Evolutionary conservation across 2,888 invertebrate species (phyloP), one percentile per base, ranked within the genome.

Genomic region (Parnassius mnemosyne): DNA sequence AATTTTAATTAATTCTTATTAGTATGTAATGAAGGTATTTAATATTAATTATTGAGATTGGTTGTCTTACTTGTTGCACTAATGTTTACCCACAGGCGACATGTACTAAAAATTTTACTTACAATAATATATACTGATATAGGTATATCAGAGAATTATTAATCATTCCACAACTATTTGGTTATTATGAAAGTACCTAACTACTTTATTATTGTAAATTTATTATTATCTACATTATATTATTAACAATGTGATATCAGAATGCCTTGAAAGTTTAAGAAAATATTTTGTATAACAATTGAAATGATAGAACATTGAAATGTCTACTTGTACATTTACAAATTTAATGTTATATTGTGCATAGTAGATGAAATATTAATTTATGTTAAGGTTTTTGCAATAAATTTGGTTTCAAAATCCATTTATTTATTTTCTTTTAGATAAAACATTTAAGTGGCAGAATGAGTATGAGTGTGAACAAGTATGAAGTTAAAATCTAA

Each of bases 191-290:
- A 60, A 11, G 56, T 46, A 57, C 43, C 10, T 43, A 43, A 11
- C 11, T 1, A 49, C 13, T 49, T 49, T 43, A 43, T 43, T 3
- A 10, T 49, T 13, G 13, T n/a, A 47, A 47, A 47, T 47, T 20
- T 20, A 20, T 20, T 20, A 20, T 20, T 20, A 20, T 3, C 7
- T 34, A 34, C 34, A 34, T 34, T 13, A 13, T 49, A 49, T 13
- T 49, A 49, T 66, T 73, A 77, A 71, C 71, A 73, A 77, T 87
- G 88, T 89, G 88, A 89, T 89, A 89, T 81, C 65, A 81, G 79
- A 82, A 82, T 87, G 85, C 86, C 89, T 86, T 87, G 73, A 61
- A 62, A 47, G 49, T 62, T 73, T 64, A 65, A 66, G 65, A 66
- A 62, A 60, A 53, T 47, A 16, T 69, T 66, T 69, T 66, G 61